Percentiles rank a stretch among this genome's conserved stretches.
Conservation (phyloP, 2,113 vertebrate species). For the Thermophis baileyi region DNA sequence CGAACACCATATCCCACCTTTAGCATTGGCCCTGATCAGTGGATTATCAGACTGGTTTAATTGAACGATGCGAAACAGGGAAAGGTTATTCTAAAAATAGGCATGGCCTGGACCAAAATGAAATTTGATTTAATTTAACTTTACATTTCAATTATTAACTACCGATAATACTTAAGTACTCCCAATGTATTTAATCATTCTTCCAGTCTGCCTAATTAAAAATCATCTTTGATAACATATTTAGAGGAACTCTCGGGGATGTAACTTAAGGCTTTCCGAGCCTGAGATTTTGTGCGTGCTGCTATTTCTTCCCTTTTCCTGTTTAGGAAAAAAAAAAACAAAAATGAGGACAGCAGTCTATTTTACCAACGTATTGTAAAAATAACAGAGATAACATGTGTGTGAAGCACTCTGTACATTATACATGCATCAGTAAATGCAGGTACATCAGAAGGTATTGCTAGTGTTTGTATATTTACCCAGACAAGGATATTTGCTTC, state of each 20-base stretch:
- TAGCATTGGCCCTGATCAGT: not conserved
- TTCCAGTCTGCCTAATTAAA: not conserved
- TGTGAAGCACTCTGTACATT: not conserved
- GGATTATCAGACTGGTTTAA: not conserved
- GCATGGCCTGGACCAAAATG: not conserved
- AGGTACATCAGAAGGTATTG: constrained; percentile 1
- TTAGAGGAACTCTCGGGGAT: not conserved
- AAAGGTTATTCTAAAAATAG: not conserved
- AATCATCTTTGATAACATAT: not conserved
- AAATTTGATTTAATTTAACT: not conserved
- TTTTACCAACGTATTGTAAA: not conserved
- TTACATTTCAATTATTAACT: not conserved
- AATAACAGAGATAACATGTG: not conserved
- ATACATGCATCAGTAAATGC: not conserved
- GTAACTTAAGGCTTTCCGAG: not conserved
- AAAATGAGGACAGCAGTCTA: not conserved
- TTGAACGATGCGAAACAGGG: not conserved
- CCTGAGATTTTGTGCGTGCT: not conserved
- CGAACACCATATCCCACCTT: not conserved
- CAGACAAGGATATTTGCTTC: constrained; percentile 3
- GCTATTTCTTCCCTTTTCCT: not conserved
- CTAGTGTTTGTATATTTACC: not conserved
- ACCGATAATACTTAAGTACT: not conserved
- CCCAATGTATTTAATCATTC: not conserved
- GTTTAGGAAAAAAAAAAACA: not conserved